Conservation (phyloP, 2,113 vertebrate genomes). For the Epinephelus moara region DNA sequence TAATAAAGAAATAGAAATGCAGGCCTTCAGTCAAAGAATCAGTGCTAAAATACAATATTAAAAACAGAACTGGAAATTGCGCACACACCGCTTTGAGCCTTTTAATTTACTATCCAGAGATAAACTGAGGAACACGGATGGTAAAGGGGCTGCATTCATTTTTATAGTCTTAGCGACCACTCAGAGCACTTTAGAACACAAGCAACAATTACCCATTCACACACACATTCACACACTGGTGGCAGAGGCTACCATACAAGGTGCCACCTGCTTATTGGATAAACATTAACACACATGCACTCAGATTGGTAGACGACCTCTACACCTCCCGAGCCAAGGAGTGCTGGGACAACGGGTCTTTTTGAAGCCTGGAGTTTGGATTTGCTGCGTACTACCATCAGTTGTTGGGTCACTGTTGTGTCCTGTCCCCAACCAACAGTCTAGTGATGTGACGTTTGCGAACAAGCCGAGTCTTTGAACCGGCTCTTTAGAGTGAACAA, state of each 20-base stretch:
- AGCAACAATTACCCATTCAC: too few species aligned
- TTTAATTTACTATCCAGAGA: background rate
- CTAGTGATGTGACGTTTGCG: background rate
- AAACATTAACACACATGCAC: too few species aligned
- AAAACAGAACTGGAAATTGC: slow-evolving; percentile 20
- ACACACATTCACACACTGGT: too few species aligned
- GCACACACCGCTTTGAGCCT: background rate
- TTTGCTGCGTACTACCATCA: background rate
- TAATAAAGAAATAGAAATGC: slow-evolving; percentile 14
- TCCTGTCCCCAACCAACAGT: background rate
- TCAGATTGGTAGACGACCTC: too few species aligned
- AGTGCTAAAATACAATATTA: background rate
- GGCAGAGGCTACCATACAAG: too few species aligned
- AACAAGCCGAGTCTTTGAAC: too few species aligned
- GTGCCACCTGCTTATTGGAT: too few species aligned
- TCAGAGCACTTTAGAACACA: too few species aligned
- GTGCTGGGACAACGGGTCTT: background rate
- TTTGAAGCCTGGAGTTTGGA: background rate
- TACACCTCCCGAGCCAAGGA: too few species aligned
- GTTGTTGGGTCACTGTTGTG: background rate
- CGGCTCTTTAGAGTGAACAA: too few species aligned
- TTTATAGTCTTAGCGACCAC: too few species aligned
- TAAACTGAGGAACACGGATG: background rate
- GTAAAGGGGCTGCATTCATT: too few species aligned
- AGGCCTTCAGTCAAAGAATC: background rate